phyloP scores from a whole-genome alignment of 1,140 invertebrate genomes.

The Cherax destructor region DNA sequence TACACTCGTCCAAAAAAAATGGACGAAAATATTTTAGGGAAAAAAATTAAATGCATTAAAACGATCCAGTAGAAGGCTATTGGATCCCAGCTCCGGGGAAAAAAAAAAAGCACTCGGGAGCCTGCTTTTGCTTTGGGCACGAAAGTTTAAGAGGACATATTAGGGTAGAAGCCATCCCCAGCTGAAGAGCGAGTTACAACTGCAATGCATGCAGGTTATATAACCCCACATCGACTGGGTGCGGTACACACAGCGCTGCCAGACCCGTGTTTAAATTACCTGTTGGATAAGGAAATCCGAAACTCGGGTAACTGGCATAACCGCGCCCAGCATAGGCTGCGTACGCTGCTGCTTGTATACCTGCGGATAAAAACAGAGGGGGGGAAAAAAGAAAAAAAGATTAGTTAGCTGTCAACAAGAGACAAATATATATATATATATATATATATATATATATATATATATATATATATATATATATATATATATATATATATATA shows the following conservation, averaged over 20 bases:
- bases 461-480: not conserved
- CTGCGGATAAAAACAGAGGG: conserved; percentile 46
- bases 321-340: conserved; percentile 94
- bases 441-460: not conserved
- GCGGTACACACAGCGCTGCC: conserved; percentile 78
- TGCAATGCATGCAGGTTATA: conserved; percentile 72
- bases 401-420: not conserved
- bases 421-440: not conserved
- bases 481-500: not conserved
- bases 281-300: conserved; percentile 96
- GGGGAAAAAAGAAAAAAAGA: not conserved
- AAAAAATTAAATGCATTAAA: conserved; percentile 23
- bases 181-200: conserved; percentile 69
- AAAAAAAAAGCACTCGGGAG: not conserved
- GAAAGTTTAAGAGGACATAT: not conserved
- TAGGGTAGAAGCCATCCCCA: conserved; percentile 23
- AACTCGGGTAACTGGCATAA: conserved; percentile 96
- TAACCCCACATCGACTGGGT: conserved; percentile 81
- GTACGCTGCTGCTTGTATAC: conserved; percentile 87
- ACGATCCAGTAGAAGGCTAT: conserved; percentile 14
- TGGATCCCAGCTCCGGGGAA: not conserved
- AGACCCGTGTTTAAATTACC: conserved; percentile 88
- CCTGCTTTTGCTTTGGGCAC: not conserved
- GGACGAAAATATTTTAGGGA: not conserved
- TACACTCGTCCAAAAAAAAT: conserved; percentile 20